phyloP scores from a whole-genome alignment of 2,113 vertebrate genomes.

The Camarhynchus parvulus region DNA sequence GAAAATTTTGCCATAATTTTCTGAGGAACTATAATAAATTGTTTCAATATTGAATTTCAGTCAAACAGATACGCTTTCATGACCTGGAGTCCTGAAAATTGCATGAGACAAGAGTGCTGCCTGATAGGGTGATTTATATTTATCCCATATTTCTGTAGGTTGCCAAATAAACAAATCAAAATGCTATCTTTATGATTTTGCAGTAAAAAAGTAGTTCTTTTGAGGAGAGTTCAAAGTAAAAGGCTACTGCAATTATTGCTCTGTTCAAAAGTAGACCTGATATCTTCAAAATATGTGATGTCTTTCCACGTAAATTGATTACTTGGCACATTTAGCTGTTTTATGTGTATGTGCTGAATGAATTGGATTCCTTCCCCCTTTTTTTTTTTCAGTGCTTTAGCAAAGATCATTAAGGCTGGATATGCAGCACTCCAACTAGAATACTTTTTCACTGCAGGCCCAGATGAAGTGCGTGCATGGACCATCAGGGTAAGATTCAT shows the following conservation, averaged over 20 bases:
- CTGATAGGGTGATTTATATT: constrained; percentile 39
- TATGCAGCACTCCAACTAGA: constrained; percentile 96
- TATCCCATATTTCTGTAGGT: constrained; percentile 20
- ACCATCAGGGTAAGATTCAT: constrained; percentile 94
- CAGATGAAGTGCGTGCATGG: constrained; percentile 98
- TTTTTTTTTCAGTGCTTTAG: constrained; percentile 84
- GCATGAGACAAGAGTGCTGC: constrained; percentile 48
- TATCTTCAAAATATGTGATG: constrained; percentile 44
- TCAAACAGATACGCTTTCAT: constrained; percentile 62
- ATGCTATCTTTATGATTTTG: constrained; percentile 8
- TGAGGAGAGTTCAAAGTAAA: constrained; percentile 32
- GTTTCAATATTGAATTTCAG: constrained; percentile 72
- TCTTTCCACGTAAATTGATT: constrained; percentile 56
- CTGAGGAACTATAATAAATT: constrained; percentile 71
- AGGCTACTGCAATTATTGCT: constrained; percentile 17
- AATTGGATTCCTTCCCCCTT: constrained; percentile 73
- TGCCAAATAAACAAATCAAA: constrained; percentile 60
- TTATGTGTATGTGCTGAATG: constrained; percentile 66
- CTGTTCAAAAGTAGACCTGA: constrained; percentile 29
- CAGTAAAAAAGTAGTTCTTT: constrained; percentile 44
- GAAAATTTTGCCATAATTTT: constrained; percentile 73
- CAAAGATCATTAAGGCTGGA: constrained; percentile 99
- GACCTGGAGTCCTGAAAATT: constrained; percentile 55
- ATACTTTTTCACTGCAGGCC: constrained; percentile 99
- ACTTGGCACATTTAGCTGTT: constrained; percentile 40